Percentiles rank a stretch among this genome's conserved stretches.
Evolutionary conservation across 2,888 invertebrate genomes (phyloP).

Genomic region (Coecobrya sp.): DNA sequence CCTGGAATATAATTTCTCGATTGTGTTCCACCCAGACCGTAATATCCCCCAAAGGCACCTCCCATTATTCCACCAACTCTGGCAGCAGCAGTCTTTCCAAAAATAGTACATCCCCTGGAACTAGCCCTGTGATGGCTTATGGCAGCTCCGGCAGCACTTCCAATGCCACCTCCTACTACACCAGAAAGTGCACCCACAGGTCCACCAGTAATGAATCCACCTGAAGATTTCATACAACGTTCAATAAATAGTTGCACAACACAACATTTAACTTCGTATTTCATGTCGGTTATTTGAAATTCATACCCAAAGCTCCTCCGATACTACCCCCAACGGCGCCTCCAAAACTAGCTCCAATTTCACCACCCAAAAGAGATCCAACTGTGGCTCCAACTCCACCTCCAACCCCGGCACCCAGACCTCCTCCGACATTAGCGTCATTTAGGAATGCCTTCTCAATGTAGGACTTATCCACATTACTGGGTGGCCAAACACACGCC

Average conservation of each 20-base stretch:
- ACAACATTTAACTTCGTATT: not conserved
- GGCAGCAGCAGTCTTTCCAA: slow-evolving; percentile 7
- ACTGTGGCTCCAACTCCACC: not conserved
- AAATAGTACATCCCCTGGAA: not conserved
- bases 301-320: not conserved
- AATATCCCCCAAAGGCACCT: not conserved
- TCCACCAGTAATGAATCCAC: slow-evolving; percentile 12
- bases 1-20: not conserved
- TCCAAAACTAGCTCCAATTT: not conserved
- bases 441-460: not conserved
- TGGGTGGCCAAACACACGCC: not conserved
- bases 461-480: not conserved
- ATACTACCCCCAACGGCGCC: not conserved
- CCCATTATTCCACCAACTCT: not conserved
- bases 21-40: not conserved
- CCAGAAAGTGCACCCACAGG: not conserved
- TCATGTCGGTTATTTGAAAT: not conserved
- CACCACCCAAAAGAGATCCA: not conserved
- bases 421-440: not conserved
- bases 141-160: not conserved
- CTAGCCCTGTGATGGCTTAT: not conserved
- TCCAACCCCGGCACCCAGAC: not conserved
- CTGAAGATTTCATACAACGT: not conserved
- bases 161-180: not conserved
- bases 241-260: too few species aligned